Conservation (phyloP, 2,888 invertebrate genomes). For the Ectemnius continuus region DNA sequence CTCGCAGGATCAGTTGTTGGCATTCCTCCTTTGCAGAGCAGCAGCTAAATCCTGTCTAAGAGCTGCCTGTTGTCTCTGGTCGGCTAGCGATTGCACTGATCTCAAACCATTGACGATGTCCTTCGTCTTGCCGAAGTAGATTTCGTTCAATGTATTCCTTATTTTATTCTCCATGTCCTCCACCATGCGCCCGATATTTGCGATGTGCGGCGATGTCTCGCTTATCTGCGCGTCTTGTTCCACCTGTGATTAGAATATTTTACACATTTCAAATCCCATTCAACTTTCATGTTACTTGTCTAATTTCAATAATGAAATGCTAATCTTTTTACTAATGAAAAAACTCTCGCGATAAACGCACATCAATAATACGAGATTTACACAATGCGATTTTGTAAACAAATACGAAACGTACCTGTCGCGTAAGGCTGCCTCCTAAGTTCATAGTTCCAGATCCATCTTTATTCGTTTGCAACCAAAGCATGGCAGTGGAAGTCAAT, state of each 20-base stretch:
- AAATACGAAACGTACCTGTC: conserved; percentile 84
- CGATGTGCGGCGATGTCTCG: conserved; percentile 97
- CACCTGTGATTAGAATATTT: conserved; percentile 79
- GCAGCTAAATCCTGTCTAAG: conserved; percentile 91
- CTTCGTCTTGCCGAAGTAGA: conserved; percentile 99
- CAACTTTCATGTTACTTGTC: no score
- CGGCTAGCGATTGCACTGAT: conserved; percentile 89
- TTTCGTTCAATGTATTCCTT: conserved; percentile 97
- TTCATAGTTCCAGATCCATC: conserved; percentile 99
- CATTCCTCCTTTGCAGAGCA: conserved; percentile 90
- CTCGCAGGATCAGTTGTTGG: conserved; percentile 79
- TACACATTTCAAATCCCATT: not conserved
- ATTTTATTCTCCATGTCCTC: conserved; percentile 99
- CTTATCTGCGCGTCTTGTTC: conserved; percentile 95
- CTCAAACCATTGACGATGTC: conserved; percentile 97
- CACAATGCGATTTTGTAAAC: no score
- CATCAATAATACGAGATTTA: no score
- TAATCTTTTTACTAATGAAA: no score
- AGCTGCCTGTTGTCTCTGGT: conserved; percentile 90
- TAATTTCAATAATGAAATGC: no score
- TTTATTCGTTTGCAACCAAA: conserved; percentile 99
- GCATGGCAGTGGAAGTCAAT: conserved; percentile 98
- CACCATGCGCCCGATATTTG: conserved; percentile 98
- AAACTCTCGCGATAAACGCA: no score
- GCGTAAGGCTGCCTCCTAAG: conserved; percentile 97